Base-by-base conservation (phyloP, 2,797 vertebrate species). In the Pangasius djambal region DNA sequence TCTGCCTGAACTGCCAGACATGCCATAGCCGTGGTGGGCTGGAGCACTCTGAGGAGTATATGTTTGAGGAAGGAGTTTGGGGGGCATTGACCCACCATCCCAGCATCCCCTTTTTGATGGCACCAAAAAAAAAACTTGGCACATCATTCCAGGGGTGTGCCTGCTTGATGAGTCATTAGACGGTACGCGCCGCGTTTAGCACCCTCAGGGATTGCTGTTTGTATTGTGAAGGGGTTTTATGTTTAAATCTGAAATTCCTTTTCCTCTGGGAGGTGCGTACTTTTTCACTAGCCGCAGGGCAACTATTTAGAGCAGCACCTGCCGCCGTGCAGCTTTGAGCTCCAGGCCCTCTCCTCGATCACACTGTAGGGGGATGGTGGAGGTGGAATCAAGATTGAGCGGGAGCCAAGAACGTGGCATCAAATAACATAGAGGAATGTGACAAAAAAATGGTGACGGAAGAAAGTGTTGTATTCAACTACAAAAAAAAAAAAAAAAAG, bases 251-350 rank as follows among this genome's bases (percentile, higher is more conserved):
- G 94, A 97, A 97, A 98, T 96, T 96, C 95, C 94, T 96, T 94
- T 93, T 94, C 92, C 88, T 92, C 84, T 85, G 77, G 85, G 74
- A 87, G 81, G 88, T 89, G 77, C 44, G 25, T 89, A 86, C 83
- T 93, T 94, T 93, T 91, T 91, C 89, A 94, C 90, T 97, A 93
- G 97, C 98, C 96, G 34, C 82, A 31, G 97, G 98, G 97, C 94
- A 95, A 93, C 93, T 96, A 94, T 96, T 97, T 96, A 94, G 93
- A 88, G 90, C 95, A 97, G 96, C 97, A 98, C 97, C 98, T 98
- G 97, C 97, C 96, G 90, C 92, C 95, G 92, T 94, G 69, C 94
- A 95, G 95, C 95, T 97, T 96, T 94, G 93, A 93, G 94, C 50
- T 90, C 92, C 65, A 50, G 50, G 28, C 92, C 40, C 55, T 86